Evolutionary conservation across 2,888 invertebrate genomes (phyloP), one percentile per base, ranked within the genome.

Genomic region (Andricus curvator): DNA sequence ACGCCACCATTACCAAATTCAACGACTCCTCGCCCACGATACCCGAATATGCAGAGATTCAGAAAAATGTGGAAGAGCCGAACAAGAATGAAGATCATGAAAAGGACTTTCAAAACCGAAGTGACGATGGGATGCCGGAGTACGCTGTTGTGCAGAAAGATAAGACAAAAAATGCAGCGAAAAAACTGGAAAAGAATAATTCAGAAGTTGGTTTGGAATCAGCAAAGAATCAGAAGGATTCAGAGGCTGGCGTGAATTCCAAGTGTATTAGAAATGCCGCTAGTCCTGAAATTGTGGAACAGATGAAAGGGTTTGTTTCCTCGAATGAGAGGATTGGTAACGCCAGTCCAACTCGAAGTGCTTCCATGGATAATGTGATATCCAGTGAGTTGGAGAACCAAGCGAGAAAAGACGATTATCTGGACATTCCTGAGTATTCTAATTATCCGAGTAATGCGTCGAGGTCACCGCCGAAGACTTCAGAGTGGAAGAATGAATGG

Each of bases 401-500:
- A 77, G 22, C 25, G 0, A 86, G 80, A 20, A 88, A 84, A 77
- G 85, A 81, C 51, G 86, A 88, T 22, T 56, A 56, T 74, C 15
- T 74, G 51, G 56, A 74, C 56, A 74, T 74, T 56, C 74, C 74
- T 56, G 74, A 74, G 11, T 74, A 74, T 74, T 80, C 81, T 22
- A 89, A 91, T 66, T 81, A 88, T 66, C 84, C 86, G 11, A 88
- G 85, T 82, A 86, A 85, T 78, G 88, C 88, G 33, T 77, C 88
- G 4, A 90, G 88, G 51, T 91, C 90, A 2, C 89, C 90, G 22
- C 89, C 91, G 0, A 92, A 92, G 82, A 92, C 91, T 9, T 92
- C 91, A 0, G 91, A 92, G 78, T 91, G 91, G 91, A 90, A 89
- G 48, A 92, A 90, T 79, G 91, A 91, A 76, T 92, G 90, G 91